Conservation (phyloP, 35 echinoderm and acorn worm species). For the Heliocidaris tuberculata region DNA sequence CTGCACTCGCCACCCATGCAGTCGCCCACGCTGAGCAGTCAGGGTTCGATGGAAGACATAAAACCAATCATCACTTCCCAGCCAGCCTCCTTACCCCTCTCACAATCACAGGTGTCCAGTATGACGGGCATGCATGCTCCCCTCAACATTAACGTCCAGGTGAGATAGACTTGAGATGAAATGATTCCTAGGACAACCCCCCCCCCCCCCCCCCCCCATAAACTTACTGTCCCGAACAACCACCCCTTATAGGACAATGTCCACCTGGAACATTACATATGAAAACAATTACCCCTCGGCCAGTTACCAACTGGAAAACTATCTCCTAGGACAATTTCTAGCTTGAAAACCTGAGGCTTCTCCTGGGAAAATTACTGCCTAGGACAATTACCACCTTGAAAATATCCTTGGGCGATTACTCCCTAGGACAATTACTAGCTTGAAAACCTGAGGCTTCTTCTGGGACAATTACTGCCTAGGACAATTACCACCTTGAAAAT, state of each 20-base stretch:
- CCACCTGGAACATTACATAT: background rate
- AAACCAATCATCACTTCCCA: constrained; percentile 85
- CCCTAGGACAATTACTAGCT: too few species aligned
- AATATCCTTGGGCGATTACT: too few species aligned
- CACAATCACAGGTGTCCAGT: constrained; percentile 57
- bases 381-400: too few species aligned
- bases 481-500: too few species aligned
- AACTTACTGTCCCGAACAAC: background rate
- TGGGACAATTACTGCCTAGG: too few species aligned
- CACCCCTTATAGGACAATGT: constrained; percentile 21
- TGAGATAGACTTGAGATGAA: background rate
- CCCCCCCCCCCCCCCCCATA: background rate
- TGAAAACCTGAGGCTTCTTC: too few species aligned
- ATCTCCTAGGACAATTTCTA: too few species aligned
- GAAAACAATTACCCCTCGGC: too few species aligned
- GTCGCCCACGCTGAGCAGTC: constrained; percentile 79
- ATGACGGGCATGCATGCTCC: constrained; percentile 57
- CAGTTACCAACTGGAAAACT: too few species aligned
- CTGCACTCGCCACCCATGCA: constrained; percentile 83
- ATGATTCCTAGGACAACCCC: background rate
- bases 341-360: too few species aligned
- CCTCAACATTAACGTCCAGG: constrained; percentile 53
- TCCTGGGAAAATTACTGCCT: too few species aligned
- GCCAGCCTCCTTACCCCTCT: constrained; percentile 50
- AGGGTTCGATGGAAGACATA: constrained; percentile 84